Base-by-base conservation (phyloP, 2,113 vertebrate species). In the Leiothrix lutea region DNA sequence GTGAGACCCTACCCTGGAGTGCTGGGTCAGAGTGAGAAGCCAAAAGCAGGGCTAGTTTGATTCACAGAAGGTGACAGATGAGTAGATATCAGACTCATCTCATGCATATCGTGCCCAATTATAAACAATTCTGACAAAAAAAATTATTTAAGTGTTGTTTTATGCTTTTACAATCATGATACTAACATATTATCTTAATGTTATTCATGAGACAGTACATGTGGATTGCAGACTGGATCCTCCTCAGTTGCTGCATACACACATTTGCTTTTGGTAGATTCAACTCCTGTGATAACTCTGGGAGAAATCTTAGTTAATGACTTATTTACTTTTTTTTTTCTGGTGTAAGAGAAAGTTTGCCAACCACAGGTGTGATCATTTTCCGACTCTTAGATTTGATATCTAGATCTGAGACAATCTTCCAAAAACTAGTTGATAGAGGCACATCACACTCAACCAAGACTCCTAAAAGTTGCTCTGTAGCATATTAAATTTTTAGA, bases 51-150 rank as follows among this genome's bases (percentile, higher is more conserved):
- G 25, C 6, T 66, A 16, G 6, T 21, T n/a, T 66, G 21, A 23
- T 22, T 5, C 17, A n/a, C 22, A 57, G 5, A 61, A 48, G n/a
- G n/a, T n/a, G n/a, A n/a, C n/a, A n/a, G n/a, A n/a, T n/a, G n/a
- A n/a, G 7, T 7, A 22, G 12, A 7, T 66, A 21, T 45, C 12
- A 45, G 10, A 48, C 6, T 64, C 19, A 36, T 50, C 20, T 73
- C 24, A 23, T 6, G 2, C 16, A 23, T 28, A 22, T 35, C 1
- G 0, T 29, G 2, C 7, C 35, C 17, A 65, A 5, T 8, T 13
- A 21, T 17, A 74, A 54, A 0, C 1, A 69, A 36, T 47, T 54
- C 24, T 74, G 15, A 6, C 26, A 8, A 72, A n/a, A 22, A 22
- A 47, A 40, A 40, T 2, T 8, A 12, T 5, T 58, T 64, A 16